phyloP scores from a whole-genome alignment of 2,113 vertebrate species.

The Heterotilapia buettikoferi region DNA sequence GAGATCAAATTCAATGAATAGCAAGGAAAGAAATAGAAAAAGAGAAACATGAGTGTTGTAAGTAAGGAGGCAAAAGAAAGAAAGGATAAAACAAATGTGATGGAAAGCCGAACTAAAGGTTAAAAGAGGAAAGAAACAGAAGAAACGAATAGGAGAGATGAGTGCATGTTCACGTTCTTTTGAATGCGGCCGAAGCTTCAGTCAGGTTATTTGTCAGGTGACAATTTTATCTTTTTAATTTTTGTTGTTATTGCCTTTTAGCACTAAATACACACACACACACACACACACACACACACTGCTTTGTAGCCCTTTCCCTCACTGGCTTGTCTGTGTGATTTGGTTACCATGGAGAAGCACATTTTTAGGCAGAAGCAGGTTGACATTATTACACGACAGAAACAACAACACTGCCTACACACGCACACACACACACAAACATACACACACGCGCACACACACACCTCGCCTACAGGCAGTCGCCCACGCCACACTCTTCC shows the following conservation, averaged over 20 bases:
- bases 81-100: fast-evolving
- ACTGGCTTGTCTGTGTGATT: neutral
- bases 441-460: neutral
- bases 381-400: conserved; percentile 41
- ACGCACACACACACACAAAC: neutral
- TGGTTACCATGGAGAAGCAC: conserved; percentile 64
- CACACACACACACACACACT: neutral
- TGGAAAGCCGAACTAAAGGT: fast-evolving
- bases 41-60: neutral
- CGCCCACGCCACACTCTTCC: conserved; percentile 33
- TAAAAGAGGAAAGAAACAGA: neutral
- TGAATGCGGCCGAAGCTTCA: fast-evolving
- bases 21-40: neutral
- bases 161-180: neutral
- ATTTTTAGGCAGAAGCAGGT: conserved; percentile 42
- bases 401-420: conserved; percentile 8
- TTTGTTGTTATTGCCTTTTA: neutral
- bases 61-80: neutral
- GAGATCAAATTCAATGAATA: neutral
- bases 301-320: neutral
- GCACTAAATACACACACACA: neutral
- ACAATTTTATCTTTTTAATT: neutral
- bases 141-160: fast-evolving
- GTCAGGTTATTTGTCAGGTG: neutral
- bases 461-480: conserved; percentile 25